Percentiles rank a stretch among this genome's conserved stretches.
These are phyloP conservation scores for Patagioenas fasciata DNA, from an alignment of 2,113 vertebrate species.

Conservation along the genomic window DNA sequence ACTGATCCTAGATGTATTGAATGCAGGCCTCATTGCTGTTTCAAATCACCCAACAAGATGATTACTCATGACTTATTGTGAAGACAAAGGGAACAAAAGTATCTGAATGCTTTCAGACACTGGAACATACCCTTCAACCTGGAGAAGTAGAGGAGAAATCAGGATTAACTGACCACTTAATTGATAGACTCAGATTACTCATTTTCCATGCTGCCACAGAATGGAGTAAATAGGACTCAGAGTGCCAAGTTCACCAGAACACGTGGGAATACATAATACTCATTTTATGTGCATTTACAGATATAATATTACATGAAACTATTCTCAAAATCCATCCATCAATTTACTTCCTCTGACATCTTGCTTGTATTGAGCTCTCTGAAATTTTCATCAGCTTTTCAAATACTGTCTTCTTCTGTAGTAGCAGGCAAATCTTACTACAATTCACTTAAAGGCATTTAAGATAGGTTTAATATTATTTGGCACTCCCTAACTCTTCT, in stretches of 20 bases:
- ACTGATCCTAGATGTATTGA: not conserved
- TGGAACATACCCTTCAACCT: not conserved
- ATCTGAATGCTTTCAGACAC: not conserved
- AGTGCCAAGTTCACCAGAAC: not conserved
- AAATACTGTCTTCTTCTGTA: not conserved
- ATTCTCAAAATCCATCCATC: not conserved
- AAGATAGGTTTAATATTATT: not conserved
- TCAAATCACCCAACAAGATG: not conserved
- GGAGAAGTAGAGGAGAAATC: not conserved
- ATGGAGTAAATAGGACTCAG: not conserved
- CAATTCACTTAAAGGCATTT: not conserved
- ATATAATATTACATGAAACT: not conserved
- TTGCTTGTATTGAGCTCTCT: not conserved
- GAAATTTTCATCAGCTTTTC: not conserved
- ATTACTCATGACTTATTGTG: not conserved
- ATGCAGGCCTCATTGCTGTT: not conserved
- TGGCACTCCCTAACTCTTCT: not conserved
- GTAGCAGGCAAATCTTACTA: not conserved
- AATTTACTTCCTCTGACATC: not conserved
- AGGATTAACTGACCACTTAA: not conserved
- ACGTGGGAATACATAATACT: not conserved
- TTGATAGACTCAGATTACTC: not conserved
- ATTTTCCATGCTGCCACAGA: not conserved
- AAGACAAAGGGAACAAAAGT: not conserved
- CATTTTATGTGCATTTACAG: fast-evolving